Base-by-base conservation (phyloP, 2,113 vertebrate species). In the Saccopteryx bilineata region DNA sequence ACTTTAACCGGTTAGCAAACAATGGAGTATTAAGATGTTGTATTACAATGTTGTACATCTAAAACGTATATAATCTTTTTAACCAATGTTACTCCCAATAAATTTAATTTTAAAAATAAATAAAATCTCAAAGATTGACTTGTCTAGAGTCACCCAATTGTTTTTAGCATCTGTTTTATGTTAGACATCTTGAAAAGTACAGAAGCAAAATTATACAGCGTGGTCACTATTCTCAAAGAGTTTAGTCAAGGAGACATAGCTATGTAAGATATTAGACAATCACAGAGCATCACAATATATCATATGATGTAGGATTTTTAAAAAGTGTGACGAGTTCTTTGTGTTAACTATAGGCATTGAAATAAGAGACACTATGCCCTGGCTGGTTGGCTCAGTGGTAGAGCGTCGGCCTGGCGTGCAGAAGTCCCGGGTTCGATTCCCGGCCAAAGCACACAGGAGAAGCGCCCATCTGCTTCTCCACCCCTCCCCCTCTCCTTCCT, bases 201-300 rank as follows among this genome's bases (percentile, higher is more conserved):
- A 88, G 39, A 94, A 94, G 63, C 28, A 85, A 71, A 88, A 94
- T 18, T 9, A 58, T n/a, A 74, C 46, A 71, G 79, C 19, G 12
- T 65, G 15, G 65, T 83, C 54, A 61, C 65, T 61, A 6, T 68
- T 61, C 18, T 89, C 65, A 90, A 19, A 65, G 18, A 66, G 10
- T 58, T 87, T 71, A 76, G 39, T 75, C 71, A 86, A 89, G 66
- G 12, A 96, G 58, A 87, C 33, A 92, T 66, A 71, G 61, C 23
- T 39, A 28, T 72, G 31, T 74, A 82, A 75, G 19, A 26, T 46
- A 76, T 15, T 79, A 85, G 52, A 78, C 46, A 81, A 82, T 78
- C 76, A 39, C 4, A 54, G 18, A 86, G 11, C n/a, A 91, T 82
- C 39, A 82, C 58, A 86, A 26, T 65, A 33, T 56, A 52, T n/a